These are phyloP conservation scores for Anguilla marmorata DNA, from an alignment of 2,797 vertebrate genomes.

Conservation along the genomic window DNA sequence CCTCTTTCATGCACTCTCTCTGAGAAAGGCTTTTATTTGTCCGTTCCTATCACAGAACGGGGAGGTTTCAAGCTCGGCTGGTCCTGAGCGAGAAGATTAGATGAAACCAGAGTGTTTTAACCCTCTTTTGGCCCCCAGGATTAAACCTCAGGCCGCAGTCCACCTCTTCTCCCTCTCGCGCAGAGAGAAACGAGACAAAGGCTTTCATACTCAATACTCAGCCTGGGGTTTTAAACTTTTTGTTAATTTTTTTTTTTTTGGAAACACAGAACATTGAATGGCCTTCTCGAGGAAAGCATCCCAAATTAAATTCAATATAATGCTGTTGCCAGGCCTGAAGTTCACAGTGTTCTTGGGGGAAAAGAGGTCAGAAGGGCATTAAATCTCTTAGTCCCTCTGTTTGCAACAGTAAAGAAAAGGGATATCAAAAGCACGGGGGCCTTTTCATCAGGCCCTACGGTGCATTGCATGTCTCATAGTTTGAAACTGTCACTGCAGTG, in stretches of 20 bases:
- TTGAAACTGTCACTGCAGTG: background rate
- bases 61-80: slow-evolving; percentile 81
- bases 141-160: slow-evolving; percentile 75
- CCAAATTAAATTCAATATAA: slow-evolving; percentile 16
- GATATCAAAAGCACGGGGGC: background rate
- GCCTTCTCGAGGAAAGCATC: slow-evolving; percentile 29
- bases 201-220: slow-evolving; percentile 62
- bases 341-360: background rate
- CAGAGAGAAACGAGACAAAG: slow-evolving; percentile 73
- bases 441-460: background rate
- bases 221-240: slow-evolving; percentile 65
- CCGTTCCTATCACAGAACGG: slow-evolving; percentile 81
- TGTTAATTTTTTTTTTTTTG: slow-evolving; percentile 48
- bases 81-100: slow-evolving; percentile 93
- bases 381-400: background rate
- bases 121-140: slow-evolving; percentile 87
- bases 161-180: slow-evolving; percentile 64
- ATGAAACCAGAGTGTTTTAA: slow-evolving; percentile 98
- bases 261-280: slow-evolving; percentile 7
- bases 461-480: background rate
- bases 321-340: background rate
- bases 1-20: slow-evolving; percentile 82
- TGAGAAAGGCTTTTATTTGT: slow-evolving; percentile 84
- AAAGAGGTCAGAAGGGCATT: slow-evolving; percentile 8
- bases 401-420: background rate